Evolutionary conservation across 92 coral and sea anemone genomes (phyloP).

Genomic region (Pocillopora grandis): DNA sequence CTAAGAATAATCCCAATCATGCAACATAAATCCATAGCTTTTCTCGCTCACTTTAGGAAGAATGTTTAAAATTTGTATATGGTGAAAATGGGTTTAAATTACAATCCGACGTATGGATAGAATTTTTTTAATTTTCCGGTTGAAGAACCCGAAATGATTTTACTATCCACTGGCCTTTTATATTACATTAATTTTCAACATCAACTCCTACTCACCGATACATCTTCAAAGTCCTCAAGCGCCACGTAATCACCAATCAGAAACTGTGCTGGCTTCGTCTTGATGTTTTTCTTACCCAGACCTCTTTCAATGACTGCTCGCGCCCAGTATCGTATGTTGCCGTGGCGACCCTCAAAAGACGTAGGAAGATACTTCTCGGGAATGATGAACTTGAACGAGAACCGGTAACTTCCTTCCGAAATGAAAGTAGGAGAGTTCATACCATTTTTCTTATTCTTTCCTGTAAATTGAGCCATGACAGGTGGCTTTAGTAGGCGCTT

Average conservation of each 20-base stretch:
- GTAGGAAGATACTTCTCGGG: slow-evolving; percentile 72
- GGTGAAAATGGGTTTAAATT: too few relatives aligned
- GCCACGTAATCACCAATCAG: slow-evolving; percentile 57
- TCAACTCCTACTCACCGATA: slow-evolving; percentile 33
- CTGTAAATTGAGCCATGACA: not conserved
- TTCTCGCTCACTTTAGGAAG: too few relatives aligned
- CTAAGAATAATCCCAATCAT: too few relatives aligned
- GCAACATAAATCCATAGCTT: too few relatives aligned
- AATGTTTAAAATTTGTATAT: too few relatives aligned
- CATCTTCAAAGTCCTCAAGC: slow-evolving; percentile 52
- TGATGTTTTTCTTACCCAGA: slow-evolving; percentile 51
- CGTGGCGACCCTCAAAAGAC: slow-evolving; percentile 69
- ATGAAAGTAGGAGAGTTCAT: slow-evolving; percentile 18
- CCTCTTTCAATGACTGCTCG: slow-evolving; percentile 67
- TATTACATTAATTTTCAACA: too few relatives aligned
- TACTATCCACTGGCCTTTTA: too few relatives aligned
- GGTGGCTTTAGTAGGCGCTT: not conserved
- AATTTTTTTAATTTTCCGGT: too few relatives aligned
- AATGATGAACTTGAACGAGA: slow-evolving; percentile 67
- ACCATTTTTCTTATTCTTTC: slow-evolving; percentile 17
- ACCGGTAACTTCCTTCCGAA: slow-evolving; percentile 45
- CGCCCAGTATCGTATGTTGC: slow-evolving; percentile 72
- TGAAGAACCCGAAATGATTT: too few relatives aligned
- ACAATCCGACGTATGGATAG: too few relatives aligned
- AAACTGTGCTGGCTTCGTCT: slow-evolving; percentile 55